These are phyloP conservation scores for Actinernus sp. DNA, from an alignment of 92 coral and sea anemone genomes.

Conservation along the genomic window DNA sequence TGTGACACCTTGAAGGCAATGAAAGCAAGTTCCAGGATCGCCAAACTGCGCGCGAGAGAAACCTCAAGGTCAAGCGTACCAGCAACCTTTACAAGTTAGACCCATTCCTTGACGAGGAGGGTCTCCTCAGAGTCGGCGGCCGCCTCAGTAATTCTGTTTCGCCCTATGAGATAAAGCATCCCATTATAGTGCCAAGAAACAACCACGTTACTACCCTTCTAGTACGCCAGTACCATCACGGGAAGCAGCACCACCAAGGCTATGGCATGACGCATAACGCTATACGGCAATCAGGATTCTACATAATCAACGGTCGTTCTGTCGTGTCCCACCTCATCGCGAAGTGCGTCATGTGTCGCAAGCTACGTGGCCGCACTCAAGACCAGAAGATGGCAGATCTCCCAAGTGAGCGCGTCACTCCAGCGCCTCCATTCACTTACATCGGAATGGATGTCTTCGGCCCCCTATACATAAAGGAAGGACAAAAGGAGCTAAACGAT, in stretches of 20 bases:
- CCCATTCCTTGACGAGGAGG: too few relatives aligned
- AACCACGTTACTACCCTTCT: slow-evolving; percentile 14
- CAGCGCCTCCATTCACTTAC: slow-evolving; percentile 30
- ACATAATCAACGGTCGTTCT: slow-evolving; percentile 29
- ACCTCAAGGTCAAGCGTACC: slow-evolving; percentile 2
- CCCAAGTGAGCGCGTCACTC: too few relatives aligned
- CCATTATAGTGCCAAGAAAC: slow-evolving; percentile 14
- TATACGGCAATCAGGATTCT: slow-evolving; percentile 26
- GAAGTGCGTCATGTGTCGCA: slow-evolving; percentile 31
- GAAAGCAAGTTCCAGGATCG: too few relatives aligned
- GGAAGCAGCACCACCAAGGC: slow-evolving; percentile 50
- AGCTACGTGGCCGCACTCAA: too few relatives aligned
- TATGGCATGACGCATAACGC: slow-evolving; percentile 34
- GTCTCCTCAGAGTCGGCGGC: too few relatives aligned
- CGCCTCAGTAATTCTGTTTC: slow-evolving; percentile 6
- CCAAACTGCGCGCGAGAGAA: slow-evolving; percentile 5
- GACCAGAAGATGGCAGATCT: too few relatives aligned
- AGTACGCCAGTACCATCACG: slow-evolving; percentile 25
- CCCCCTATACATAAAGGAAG: too few relatives aligned
- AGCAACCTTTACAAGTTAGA: slow-evolving; percentile 27
- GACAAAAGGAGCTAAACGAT: slow-evolving; percentile 15
- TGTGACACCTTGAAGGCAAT: too few relatives aligned
- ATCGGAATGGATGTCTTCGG: slow-evolving; percentile 34
- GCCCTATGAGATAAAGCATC: slow-evolving; percentile 19
- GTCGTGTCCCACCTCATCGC: slow-evolving; percentile 13